Evolutionary conservation across 2,888 invertebrate species (phyloP).

Genomic region (Fissipunctia ypsillon): DNA sequence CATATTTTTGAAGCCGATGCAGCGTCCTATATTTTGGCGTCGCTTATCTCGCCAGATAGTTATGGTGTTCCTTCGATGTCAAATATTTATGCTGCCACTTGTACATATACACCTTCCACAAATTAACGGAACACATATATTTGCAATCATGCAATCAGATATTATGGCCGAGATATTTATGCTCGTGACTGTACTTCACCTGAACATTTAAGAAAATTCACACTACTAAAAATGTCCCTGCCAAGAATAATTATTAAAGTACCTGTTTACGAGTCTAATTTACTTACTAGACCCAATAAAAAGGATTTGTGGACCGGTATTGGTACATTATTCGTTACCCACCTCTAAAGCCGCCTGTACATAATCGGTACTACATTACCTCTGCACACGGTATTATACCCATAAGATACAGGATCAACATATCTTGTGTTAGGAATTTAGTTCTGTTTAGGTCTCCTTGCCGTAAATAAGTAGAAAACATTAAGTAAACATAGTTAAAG

Average conservation of each 20-base stretch:
- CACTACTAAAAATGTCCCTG: neutral
- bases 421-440: slow-evolving; percentile 48
- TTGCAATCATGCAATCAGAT: too few relatives aligned
- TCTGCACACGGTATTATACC: slow-evolving; percentile 39
- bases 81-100: too few relatives aligned
- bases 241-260: neutral
- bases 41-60: too few relatives aligned
- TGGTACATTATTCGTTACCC: slow-evolving; percentile 36
- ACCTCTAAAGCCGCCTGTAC: slow-evolving; percentile 38
- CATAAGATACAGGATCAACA: slow-evolving; percentile 58
- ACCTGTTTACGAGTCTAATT: neutral
- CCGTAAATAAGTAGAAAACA: slow-evolving; percentile 21
- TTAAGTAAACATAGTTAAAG: neutral
- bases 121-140: too few relatives aligned
- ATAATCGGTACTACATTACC: slow-evolving; percentile 58
- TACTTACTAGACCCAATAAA: slow-evolving; percentile 21
- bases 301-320: slow-evolving; percentile 30
- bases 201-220: neutral
- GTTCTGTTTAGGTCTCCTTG: slow-evolving; percentile 26
- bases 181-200: too few relatives aligned
- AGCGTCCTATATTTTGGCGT: too few relatives aligned
- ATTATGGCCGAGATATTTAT: too few relatives aligned
- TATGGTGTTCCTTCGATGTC: too few relatives aligned
- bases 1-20: too few relatives aligned
- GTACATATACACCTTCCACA: too few relatives aligned